Base-by-base conservation (phyloP, 1,140 invertebrate species). In the Penaeus chinensis region DNA sequence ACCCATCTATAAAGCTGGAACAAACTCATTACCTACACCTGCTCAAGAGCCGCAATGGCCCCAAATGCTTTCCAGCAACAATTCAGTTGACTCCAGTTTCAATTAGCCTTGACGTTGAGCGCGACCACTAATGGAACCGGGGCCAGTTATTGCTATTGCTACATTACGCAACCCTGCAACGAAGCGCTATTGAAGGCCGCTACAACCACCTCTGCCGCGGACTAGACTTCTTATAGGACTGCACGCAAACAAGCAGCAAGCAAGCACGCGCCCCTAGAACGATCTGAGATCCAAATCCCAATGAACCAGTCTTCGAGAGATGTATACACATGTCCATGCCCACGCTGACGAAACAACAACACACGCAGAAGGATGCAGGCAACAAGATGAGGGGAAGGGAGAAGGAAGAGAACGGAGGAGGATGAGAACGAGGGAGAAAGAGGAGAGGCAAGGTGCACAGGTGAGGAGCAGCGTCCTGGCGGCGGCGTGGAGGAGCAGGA, bases 51-150 rank as follows among this genome's bases (percentile, higher is more conserved):
- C 77, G 61, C 77, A 60, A 60, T 60, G 47, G 77, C 27, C 47
- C 77, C 20, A 60, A 79, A 79, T 79, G 47, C 20, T 42, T 24
- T 60, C 47, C 77, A 61, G 77, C 77, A 61, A 79, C 77, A 79
- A 79, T 79, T 79, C 77, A 79, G 37, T 79, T 79, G 77, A 79
- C 77, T 79, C 47, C 47, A 79, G 47, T 79, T 79, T 79, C 77
- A 79, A 79, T 79, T 79, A 79, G 77, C 77, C 77, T 60, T 79
- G 77, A 79, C 54, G 77, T 42, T 79, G 77, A 79, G 47, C 77
- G 47, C 47, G 2, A 42, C 77, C 77, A 79, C 77, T 79, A 79
- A 79, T 79, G 77, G 77, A 60, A 61, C 19, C 76, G 7, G 77
- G 47, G 20, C 77, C 77, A n/a, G 77, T 79, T 79, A 79, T 79